Conservation (phyloP, 1,140 invertebrate species). For the Drosophila watanabei region DNA sequence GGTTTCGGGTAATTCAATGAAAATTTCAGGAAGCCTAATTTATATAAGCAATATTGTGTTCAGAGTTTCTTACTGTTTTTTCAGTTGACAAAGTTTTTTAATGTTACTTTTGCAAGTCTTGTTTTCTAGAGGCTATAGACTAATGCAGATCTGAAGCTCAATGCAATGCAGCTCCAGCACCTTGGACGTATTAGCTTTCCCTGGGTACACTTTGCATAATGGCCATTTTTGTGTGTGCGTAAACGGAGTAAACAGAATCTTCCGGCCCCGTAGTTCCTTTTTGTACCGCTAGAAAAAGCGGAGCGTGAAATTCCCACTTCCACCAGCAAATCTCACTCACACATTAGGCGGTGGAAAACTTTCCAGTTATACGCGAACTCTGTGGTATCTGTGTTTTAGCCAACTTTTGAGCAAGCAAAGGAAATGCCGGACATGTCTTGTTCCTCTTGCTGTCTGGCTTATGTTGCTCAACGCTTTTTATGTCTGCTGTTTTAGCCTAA, state of each 20-base stretch:
- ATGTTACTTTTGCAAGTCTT: not conserved
- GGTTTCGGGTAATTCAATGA: not conserved
- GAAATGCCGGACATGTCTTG: conserved; percentile 78
- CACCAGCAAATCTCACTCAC: conserved; percentile 25
- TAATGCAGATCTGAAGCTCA: conserved; percentile 1
- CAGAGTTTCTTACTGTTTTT: not conserved
- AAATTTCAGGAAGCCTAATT: not conserved
- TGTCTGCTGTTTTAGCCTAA: not conserved
- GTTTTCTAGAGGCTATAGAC: not conserved
- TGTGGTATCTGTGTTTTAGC: conserved; percentile 26
- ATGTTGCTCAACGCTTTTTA: not conserved
- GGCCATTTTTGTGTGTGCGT: conserved; percentile 5
- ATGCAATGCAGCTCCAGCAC: not conserved
- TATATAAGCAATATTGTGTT: not conserved
- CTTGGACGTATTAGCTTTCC: conserved; percentile 9
- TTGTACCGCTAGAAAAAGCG: conserved; percentile 61
- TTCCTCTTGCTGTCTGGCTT: conserved; percentile 57
- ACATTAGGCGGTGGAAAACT: conserved; percentile 50
- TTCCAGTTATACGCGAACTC: conserved; percentile 62
- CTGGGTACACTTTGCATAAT: conserved; percentile 1
- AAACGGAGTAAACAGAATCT: conserved; percentile 46
- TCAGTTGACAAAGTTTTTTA: not conserved
- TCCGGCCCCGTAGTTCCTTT: conserved; percentile 46
- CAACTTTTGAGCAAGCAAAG: conserved; percentile 65
- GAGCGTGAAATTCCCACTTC: conserved; percentile 65